These are phyloP conservation scores for Globicephala melas DNA, from an alignment of 2,113 vertebrate genomes.

Conservation along the genomic window DNA sequence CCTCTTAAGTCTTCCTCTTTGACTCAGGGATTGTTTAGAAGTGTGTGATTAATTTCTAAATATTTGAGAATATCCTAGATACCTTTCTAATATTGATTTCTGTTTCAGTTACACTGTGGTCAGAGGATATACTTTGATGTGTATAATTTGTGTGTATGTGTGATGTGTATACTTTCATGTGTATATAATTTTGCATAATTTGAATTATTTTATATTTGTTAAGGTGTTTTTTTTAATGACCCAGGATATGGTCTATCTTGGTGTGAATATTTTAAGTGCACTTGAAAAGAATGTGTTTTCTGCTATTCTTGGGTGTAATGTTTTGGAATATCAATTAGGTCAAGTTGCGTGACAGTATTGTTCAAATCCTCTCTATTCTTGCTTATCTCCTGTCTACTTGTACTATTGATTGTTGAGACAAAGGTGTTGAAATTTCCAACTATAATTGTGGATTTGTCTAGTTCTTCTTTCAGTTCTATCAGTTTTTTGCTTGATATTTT, in stretches of 20 bases:
- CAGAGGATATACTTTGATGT: neutral
- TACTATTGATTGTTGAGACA: neutral
- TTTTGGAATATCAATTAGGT: neutral
- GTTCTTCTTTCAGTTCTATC: neutral
- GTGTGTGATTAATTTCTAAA: neutral
- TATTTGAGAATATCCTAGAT: neutral
- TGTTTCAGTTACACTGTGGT: neutral
- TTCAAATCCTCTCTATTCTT: neutral
- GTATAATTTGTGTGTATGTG: neutral
- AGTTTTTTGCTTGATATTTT: neutral
- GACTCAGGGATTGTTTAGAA: neutral
- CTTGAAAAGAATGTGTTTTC: neutral
- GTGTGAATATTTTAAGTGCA: neutral
- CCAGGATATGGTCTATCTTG: neutral
- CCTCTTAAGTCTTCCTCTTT: neutral
- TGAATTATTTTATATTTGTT: neutral
- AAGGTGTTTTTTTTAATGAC: neutral
- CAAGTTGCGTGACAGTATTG: neutral
- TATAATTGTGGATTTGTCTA: no score
- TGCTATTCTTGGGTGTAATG: neutral
- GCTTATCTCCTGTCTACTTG: neutral
- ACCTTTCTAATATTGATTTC: neutral
- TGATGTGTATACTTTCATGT: neutral
- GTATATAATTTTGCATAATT: neutral
- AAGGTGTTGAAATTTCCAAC: neutral